These are phyloP conservation scores for Marmota monax DNA, from an alignment of 2,113 vertebrate species.

Conservation along the genomic window DNA sequence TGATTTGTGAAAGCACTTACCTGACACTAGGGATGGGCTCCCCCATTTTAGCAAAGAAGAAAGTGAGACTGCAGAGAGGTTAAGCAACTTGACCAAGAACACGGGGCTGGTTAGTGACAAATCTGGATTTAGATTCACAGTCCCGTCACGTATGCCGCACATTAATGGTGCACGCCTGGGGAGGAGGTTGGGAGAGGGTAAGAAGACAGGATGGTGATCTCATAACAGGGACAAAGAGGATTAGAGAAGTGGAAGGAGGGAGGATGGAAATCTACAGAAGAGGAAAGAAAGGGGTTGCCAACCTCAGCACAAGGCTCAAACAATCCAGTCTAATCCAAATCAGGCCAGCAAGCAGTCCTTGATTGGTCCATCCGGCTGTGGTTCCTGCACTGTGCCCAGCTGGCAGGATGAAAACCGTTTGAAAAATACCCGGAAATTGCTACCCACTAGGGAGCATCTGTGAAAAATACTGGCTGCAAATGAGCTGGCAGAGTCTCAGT, in stretches of 20 bases:
- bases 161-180: neutral
- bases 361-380: constrained; percentile 49
- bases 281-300: constrained; percentile 32
- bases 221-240: neutral
- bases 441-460: constrained; percentile 84
- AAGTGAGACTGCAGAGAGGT: neutral
- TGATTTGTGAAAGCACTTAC: neutral
- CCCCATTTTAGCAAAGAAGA: neutral
- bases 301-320: constrained; percentile 30
- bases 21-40: neutral
- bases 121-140: neutral
- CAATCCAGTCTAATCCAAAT: constrained; percentile 23
- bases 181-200: neutral
- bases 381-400: constrained; percentile 78
- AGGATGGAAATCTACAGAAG: constrained; percentile 32
- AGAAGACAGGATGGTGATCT: neutral
- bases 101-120: neutral
- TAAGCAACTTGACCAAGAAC: neutral
- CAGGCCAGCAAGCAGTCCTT: constrained; percentile 7
- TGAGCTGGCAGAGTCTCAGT: constrained; percentile 65
- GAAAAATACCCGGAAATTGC: constrained; percentile 81
- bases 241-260: neutral
- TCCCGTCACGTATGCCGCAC: neutral
- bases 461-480: constrained; percentile 80
- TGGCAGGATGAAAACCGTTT: constrained; percentile 84